Base-by-base conservation (phyloP, 2,797 vertebrate genomes). In the Acestrorhynchus altus region DNA sequence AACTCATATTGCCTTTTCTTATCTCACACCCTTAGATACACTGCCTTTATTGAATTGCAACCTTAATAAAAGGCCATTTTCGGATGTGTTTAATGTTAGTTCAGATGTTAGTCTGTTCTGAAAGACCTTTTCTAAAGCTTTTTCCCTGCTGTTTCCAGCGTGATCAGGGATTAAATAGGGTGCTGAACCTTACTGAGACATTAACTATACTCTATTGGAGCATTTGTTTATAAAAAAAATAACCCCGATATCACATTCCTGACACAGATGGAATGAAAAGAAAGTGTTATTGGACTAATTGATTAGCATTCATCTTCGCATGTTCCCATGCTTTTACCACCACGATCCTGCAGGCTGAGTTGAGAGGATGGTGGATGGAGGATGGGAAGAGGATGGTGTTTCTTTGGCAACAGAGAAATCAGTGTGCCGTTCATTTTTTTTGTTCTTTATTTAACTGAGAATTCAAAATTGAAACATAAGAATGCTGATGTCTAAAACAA, bases 151-250 rank as follows among this genome's bases (percentile, higher is more conserved):
- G 9, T 46, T 46, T 1, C 11, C 11, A 54, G n/a, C 24, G 22
- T 24, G 51, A 56, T 56, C 4, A 12, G 54, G 13, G 24, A 26
- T 15, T 1, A 56, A 11, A 26, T 11, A 10, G 13, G 5, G 1
- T 59, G 15, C 1, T 3, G 26, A 31, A 31, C 7, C 46, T 5
- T 60, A n/a, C 26, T 61, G 12, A 49, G 24, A 61, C 35, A 24
- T 26, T 8, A 61, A 1, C 13, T 64, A 5, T 40, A 52, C 47
- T 22, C 42, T 11, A 47, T 39, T 42, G 67, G 64, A 65, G 73
- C 31, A 79, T 76, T 42, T 24, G 8, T 59, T 73, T 24, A 69
- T 56, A 69, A 74, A 72, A 67, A 72, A 11, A 9, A 7, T 56
- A 22, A n/a, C 65, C 56, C 44, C 35, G 35, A 56, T 59, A 76